These are phyloP conservation scores for Lepus europaeus DNA, from an alignment of 2,113 vertebrate species.

Conservation along the genomic window DNA sequence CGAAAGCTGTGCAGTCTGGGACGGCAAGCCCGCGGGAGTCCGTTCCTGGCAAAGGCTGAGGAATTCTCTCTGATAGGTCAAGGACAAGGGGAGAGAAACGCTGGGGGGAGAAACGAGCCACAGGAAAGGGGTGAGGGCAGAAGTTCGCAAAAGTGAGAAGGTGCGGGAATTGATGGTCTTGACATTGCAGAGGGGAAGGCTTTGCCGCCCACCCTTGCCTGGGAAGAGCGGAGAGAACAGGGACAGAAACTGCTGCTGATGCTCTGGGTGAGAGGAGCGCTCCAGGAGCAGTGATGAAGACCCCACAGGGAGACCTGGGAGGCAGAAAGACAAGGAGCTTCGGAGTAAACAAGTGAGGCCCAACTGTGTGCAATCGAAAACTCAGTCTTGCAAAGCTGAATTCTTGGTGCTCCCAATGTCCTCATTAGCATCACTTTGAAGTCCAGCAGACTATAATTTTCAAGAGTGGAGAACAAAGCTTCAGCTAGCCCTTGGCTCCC, in stretches of 20 bases:
- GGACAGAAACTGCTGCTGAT: neutral
- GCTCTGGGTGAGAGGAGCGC: fast-evolving
- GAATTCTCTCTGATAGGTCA: neutral
- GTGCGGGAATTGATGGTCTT: neutral
- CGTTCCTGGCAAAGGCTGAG: neutral
- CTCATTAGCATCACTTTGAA: constrained; percentile 64
- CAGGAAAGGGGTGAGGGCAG: neutral
- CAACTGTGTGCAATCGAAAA: neutral
- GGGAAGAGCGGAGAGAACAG: neutral
- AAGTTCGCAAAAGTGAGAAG: neutral
- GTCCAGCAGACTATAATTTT: constrained; percentile 59
- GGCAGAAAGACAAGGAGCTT: neutral
- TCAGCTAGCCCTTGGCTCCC: neutral
- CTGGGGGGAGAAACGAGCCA: neutral
- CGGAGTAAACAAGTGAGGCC: neutral
- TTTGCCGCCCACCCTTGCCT: neutral
- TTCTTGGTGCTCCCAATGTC: neutral
- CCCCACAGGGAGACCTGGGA: neutral
- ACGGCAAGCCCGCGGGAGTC: neutral
- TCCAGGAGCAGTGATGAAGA: neutral
- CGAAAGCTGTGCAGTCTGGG: neutral
- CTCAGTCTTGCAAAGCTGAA: neutral
- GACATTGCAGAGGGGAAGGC: neutral
- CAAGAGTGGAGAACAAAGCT: constrained; percentile 62
- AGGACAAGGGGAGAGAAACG: neutral